Evolutionary conservation across 2,888 invertebrate genomes (phyloP), one percentile per base, ranked within the genome.

Genomic region (Drosophila neotestacea): DNA sequence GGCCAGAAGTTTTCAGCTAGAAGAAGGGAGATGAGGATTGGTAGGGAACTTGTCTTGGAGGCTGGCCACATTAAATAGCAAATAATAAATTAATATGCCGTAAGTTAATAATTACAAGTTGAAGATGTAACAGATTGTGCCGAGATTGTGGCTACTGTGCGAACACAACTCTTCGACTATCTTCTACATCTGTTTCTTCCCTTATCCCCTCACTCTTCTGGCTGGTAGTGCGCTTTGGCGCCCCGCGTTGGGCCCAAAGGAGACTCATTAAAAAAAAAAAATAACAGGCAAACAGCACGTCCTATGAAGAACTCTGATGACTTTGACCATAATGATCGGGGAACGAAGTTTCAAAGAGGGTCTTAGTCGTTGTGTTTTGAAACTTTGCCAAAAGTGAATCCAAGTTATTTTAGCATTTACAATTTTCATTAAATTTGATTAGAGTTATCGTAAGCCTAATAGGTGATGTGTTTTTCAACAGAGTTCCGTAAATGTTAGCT

Each of bases 71-170:
- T 84, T 84, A 84, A 88, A 87, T 87, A 85, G 82, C 80, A 86
- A 86, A 88, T 81, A 88, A 86, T 86, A 88, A 86, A 86, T 89
- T 80, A 85, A 85, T 87, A 85, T 85, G 89, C 88, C 79, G 76
- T 87, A 85, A 89, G 83, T 88, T 82, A 85, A 87, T 89, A 89
- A 86, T 88, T 86, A 88, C 76, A 82, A 89, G 82, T 63, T 86
- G 81, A 66, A 70, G 73, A 73, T 70, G 83, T 73, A 73, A 79
- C 79, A 86, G 84, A 83, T 86, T 83, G 77, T 73, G 71, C 69
- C 80, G 80, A 72, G 74, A 75, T 82, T 77, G 82, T 50, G 70
- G 89, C 87, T 87, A 87, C 82, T 84, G 89, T 79, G 73, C 62
- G 62, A 63, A 58, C 60, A 76, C 69, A 73, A 47, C 73, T 55